Percentiles rank a stretch among this genome's conserved stretches.
phyloP scores from a whole-genome alignment of 1,140 invertebrate genomes.

The Magallana gigas region DNA sequence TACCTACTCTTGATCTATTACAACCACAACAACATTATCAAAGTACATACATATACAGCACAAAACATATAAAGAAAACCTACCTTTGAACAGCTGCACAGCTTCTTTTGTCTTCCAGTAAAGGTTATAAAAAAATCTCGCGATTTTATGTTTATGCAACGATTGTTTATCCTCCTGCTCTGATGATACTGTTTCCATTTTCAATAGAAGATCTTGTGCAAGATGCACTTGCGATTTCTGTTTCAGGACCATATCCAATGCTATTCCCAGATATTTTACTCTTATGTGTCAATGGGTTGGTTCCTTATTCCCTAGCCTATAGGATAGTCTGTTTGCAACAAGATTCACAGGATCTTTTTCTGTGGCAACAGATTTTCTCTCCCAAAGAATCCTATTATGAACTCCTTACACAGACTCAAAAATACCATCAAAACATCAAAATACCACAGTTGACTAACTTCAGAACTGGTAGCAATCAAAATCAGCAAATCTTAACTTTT shows the following conservation, averaged over 20 bases:
- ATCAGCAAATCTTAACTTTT: no score
- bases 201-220: no score
- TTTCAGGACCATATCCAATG: constrained; percentile 41
- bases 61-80: neutral
- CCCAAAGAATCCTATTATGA: neutral
- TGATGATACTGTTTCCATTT: no score
- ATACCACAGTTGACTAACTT: no score
- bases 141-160: neutral
- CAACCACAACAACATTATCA: no score
- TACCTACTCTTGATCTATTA: no score
- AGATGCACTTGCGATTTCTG: neutral
- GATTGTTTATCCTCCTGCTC: no score
- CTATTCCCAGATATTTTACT: constrained; percentile 34
- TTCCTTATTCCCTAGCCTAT: neutral
- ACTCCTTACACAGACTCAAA: neutral
- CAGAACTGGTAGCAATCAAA: no score
- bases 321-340: neutral
- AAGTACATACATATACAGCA: no score
- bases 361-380: no score
- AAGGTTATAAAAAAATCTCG: neutral
- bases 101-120: constrained; percentile 1
- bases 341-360: no score
- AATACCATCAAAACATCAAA: no score
- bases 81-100: constrained; percentile 14
- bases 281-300: neutral